A percentile compares a stretch with the other conserved stretches of the same genome.
These are phyloP conservation scores for Eupithecia abbreviata DNA, from an alignment of 2,888 invertebrate species.

Conservation along the genomic window DNA sequence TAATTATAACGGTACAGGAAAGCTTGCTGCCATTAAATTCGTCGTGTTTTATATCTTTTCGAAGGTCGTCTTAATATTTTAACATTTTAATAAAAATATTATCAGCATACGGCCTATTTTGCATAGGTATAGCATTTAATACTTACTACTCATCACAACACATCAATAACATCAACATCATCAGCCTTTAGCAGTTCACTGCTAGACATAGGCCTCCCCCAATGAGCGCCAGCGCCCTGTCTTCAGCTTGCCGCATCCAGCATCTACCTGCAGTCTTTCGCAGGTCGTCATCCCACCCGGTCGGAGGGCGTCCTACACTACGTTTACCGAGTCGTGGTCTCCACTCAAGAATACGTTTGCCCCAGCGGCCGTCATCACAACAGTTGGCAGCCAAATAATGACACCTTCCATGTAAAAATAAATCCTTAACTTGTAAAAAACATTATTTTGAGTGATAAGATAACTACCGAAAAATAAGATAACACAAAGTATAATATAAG, in stretches of 20 bases:
- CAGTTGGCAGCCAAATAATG: neutral
- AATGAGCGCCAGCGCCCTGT: no score
- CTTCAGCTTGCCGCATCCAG: no score
- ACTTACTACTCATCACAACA: neutral
- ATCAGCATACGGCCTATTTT: neutral
- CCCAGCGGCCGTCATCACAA: neutral
- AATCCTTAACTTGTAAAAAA: neutral
- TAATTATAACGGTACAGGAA: neutral
- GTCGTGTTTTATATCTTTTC: neutral
- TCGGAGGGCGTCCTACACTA: no score
- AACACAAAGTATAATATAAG: neutral
- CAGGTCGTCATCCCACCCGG: no score
- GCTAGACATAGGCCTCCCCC: no score
- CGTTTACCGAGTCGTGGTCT: no score
- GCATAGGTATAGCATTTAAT: neutral
- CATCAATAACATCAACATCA: no score
- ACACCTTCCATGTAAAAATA: neutral
- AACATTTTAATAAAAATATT: neutral
- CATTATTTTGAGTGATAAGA: neutral
- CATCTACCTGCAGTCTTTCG: no score
- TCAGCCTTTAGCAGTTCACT: no score
- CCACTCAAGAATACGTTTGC: no score
- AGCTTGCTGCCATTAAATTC: neutral
- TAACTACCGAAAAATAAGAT: neutral
- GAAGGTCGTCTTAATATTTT: constrained; percentile 7